Base-by-base conservation (phyloP, 2,888 invertebrate genomes). In the Athalia rosae region DNA sequence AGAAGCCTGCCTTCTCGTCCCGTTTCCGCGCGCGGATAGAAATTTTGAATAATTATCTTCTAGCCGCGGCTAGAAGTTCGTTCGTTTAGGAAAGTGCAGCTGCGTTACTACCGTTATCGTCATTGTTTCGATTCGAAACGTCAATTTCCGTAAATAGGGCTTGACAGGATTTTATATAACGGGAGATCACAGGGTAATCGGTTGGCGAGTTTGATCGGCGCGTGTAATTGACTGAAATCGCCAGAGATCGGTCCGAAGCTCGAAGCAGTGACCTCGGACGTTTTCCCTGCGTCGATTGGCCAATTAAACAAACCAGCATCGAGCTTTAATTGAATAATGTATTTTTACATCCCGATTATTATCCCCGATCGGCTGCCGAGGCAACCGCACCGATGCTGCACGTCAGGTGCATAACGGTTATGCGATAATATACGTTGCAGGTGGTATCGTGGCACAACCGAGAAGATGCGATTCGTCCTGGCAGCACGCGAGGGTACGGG, bases 221-320 rank as follows among this genome's bases (percentile, higher is more conserved):
- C 58, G 71, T 58, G 71, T 58, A 71, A 71, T 71, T 71, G 71
- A 71, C 71, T 58, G 9, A 71, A 71, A 71, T 71, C 71, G 71
- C 58, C 11, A 43, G 58, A 43, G 71, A 71, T 71, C 58, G 71
- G 43, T 71, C 28, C 45, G 58, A 28, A 47, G 71, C 71, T 71
- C 71, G 71, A 58, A 71, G 67, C 28, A 28, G 28, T 67, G 28
- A 48, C 45, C 58, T 47, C 50, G 8, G n/a, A 56, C 71, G 58
- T 58, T 43, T 71, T 41, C 58, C 47, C 58, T 8, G 9, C 71
- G 58, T 45, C 71, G 45, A 56, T 71, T 71, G 71, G 56, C 45
- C 71, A 58, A 71, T 71, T 58, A 56, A 71, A 58, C 58, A 45
- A 58, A 58, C 47, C 58, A 15, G 43, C 58, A 58, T 71, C 45